phyloP scores from a whole-genome alignment of 2,888 invertebrate species.

The Elegia similella region DNA sequence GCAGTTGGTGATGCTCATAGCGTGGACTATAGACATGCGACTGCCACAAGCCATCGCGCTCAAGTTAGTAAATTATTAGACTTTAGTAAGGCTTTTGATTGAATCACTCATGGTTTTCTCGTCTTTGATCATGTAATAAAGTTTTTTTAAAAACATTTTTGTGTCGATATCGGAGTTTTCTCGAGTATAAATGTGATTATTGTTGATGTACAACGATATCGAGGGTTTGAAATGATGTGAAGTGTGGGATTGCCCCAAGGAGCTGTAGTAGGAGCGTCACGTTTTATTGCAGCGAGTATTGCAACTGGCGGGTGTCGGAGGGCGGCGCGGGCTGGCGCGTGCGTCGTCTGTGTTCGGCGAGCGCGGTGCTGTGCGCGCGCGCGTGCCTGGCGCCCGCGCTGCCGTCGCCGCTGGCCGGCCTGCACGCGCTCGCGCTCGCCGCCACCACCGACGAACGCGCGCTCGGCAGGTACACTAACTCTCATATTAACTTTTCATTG shows the following conservation, averaged over 20 bases:
- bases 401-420: conserved; percentile 37
- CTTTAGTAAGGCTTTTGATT: neutral
- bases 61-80: conserved; percentile 35
- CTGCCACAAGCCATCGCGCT: conserved; percentile 83
- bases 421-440: conserved; percentile 47
- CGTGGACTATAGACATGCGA: conserved; percentile 90
- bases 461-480: conserved; percentile 85
- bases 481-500: too few relatives aligned
- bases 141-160: neutral
- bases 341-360: conserved; percentile 87
- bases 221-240: neutral
- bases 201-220: neutral
- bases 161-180: neutral
- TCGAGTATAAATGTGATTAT: neutral
- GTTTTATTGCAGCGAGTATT: conserved; percentile 87
- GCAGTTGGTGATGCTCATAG: conserved; percentile 90
- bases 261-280: neutral
- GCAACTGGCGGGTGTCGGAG: conserved; percentile 84
- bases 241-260: neutral
- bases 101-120: neutral
- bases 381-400: conserved; percentile 31
- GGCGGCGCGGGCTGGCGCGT: conserved; percentile 85
- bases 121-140: neutral
- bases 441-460: conserved; percentile 56
- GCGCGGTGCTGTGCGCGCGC: conserved; percentile 85